Conservation (phyloP, 1,140 invertebrate genomes). For the Danaus plexippus region DNA sequence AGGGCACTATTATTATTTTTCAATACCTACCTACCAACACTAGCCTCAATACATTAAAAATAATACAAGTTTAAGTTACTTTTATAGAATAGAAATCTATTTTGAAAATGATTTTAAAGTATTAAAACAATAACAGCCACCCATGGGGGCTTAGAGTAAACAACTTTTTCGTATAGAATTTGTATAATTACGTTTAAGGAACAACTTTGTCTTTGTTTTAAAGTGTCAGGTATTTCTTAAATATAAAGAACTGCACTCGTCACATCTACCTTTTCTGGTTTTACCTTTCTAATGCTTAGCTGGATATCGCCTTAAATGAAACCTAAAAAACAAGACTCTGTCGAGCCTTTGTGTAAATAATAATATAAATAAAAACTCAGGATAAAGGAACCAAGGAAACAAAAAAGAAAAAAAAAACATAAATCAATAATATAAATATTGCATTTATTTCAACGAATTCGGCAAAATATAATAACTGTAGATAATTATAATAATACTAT, state of each 20-base stretch:
- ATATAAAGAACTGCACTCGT: no score
- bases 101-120: constrained; percentile 13
- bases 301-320: constrained; percentile 31
- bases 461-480: constrained; percentile 69
- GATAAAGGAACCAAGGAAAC: constrained; percentile 64
- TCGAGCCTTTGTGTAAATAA: constrained; percentile 33
- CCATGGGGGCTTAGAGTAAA: constrained; percentile 25
- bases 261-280: constrained; percentile 34
- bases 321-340: constrained; percentile 18
- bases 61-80: no score
- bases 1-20: no score
- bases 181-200: no score
- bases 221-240: constrained; percentile 27
- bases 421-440: constrained; percentile 72
- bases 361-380: constrained; percentile 45
- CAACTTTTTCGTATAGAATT: no score
- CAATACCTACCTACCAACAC: no score
- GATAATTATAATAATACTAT: constrained; percentile 71
- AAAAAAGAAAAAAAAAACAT: constrained; percentile 63
- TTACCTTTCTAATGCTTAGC: constrained; percentile 34
- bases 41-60: no score
- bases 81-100: no score
- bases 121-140: constrained; percentile 23
- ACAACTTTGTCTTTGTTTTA: constrained; percentile 39
- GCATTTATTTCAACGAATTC: constrained; percentile 71